These are phyloP conservation scores for Mustela lutreola DNA, from an alignment of 2,113 vertebrate species.

Conservation along the genomic window DNA sequence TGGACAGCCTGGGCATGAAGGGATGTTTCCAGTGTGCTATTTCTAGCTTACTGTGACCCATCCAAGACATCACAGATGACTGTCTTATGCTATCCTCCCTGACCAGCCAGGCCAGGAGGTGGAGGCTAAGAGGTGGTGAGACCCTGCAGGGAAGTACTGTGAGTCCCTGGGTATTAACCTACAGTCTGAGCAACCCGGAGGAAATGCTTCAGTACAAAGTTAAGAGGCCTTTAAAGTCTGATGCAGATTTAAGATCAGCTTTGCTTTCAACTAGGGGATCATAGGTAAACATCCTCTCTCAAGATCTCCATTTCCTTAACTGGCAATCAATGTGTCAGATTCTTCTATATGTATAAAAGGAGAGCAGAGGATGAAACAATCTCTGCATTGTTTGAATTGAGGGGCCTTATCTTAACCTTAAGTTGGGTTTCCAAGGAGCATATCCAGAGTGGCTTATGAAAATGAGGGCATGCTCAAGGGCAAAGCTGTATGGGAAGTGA, in stretches of 20 bases:
- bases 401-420: not conserved
- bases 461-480: not conserved
- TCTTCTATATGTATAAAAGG: not conserved
- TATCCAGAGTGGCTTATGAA: not conserved
- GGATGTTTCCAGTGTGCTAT: not conserved
- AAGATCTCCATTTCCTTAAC: not conserved
- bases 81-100: not conserved
- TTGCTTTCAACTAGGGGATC: not conserved
- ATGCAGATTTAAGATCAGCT: not conserved
- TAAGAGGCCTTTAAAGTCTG: not conserved
- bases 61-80: not conserved
- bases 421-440: not conserved
- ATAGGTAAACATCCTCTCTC: not conserved
- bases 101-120: not conserved
- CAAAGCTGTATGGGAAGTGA: not conserved
- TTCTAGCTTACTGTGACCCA: conserved; percentile 19
- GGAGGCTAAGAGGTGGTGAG: not conserved
- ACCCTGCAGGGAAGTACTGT: not conserved
- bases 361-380: not conserved
- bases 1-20: too few species aligned
- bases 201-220: not conserved
- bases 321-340: not conserved
- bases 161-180: not conserved
- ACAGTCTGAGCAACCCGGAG: too few species aligned
- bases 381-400: not conserved